Base-by-base conservation (phyloP, 1,140 invertebrate genomes). In the Drosophila bipectinata region DNA sequence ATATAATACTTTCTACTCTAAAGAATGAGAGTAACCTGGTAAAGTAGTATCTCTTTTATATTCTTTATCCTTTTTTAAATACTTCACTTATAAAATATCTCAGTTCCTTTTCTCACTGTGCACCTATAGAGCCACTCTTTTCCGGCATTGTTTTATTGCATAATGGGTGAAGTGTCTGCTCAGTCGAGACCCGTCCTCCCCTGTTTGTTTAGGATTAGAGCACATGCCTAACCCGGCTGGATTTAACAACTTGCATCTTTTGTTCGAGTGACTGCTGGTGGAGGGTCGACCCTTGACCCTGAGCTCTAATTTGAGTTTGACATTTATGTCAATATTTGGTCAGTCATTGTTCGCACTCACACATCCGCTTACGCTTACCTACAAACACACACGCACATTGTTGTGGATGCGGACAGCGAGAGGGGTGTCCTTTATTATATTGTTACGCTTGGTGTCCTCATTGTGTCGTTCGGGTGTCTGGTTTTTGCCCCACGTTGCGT, bases 281-380 rank as follows among this genome's bases (percentile, higher is more conserved):
- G 24, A 64, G 66, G 39, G 26, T 44, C 67, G 81, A 90, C 82
- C 87, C 87, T 90, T 90, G 87, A 90, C 87, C 87, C 87, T 90
- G 87, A 83, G 82, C 79, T 87, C 87, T 90, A 90, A 90, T 90
- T 88, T 89, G 83, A 88, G 83, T 88, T 90, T 90, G 87, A 90
- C 87, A 90, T 82, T 90, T 90, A 90, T 90, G 87, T 90, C 87
- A 90, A 90, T 90, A 90, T 90, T 90, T 90, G 87, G 87, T 77
- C 82, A 90, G 81, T 90, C 81, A 90, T 90, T 90, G 87, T 90
- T 90, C 83, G 79, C 78, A 83, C 71, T 67, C 52, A 32, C 63
- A 64, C 52, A 47, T 39, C 32, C 48, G 32, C 55, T 48, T 54
- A 60, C 51, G 62, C 15, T 44, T 48, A 57, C 8, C 8, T 18